Evolutionary conservation across 2,797 vertebrate species (phyloP), one percentile per base, ranked within the genome.

Genomic region (Sebastes umbrosus): DNA sequence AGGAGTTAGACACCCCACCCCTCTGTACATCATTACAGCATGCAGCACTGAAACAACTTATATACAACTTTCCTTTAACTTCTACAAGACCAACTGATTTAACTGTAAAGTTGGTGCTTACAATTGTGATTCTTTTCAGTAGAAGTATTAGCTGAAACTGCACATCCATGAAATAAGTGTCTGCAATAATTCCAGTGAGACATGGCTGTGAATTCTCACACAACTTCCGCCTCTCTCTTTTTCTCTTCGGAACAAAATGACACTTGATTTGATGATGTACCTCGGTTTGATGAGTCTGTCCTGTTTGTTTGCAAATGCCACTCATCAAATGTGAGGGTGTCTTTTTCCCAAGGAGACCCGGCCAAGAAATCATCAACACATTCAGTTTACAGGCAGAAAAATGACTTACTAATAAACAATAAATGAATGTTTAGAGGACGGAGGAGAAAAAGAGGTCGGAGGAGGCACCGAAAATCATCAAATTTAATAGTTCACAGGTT

Each of bases 371-470:
- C 32, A 77, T 46, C 29, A 67, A 36, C 62, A 36, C 20, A 72
- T 88, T 79, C 59, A 62, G 50, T 77, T 82, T 67, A 73, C 67
- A 67, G 72, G 68, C 68, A 46, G 60, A 62, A 27, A 79, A 72
- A 79, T 70, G 25, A 69, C 70, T 25, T 65, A 52, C 34, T 57
- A 50, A 76, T 77, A 52, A 76, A 79, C 65, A 27, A 55, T 59
- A 70, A 60, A 71, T 60, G 14, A 57, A 55, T 54, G 22, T 54
- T 63, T 50, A 0, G 18, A 57, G 59, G n/a, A 20, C 14, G 20
- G 24, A 59, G 31, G 62, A 67, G 8, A 34, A 75, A 59, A 12
- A 11, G 20, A 52, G 50, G 50, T 8, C 20, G 8, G 59, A 20
- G 54, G 63, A 20, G 54, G 65, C 31, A 43, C 22, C 27, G 24